Base-by-base conservation (phyloP, 1,140 invertebrate genomes). In the Calliopsis andreniformis region DNA sequence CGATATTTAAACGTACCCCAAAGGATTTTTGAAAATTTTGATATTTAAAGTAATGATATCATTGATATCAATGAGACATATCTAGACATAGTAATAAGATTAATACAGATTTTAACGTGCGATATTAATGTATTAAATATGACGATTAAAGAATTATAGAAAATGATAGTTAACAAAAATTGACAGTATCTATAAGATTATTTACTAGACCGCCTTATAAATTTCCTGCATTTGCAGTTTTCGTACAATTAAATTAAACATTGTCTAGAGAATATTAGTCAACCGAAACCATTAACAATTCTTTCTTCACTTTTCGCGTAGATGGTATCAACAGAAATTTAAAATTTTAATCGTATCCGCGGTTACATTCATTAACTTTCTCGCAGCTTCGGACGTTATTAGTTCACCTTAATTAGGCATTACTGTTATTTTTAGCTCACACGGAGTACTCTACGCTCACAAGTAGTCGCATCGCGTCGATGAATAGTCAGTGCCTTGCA, bases 241-340 rank as follows among this genome's bases (percentile, higher is more conserved):
- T 32, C 8, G 20, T 2, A 35, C 14, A 64, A 53, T 64, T 64
- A 51, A 20, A 43, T 42, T 1, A 32, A 53, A 64, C 25, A 18
- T 12, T 25, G 10, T 10, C 4, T 14, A 3, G 45, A 10, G 42
- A 8, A 18, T n/a, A 23, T 64, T 53, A 30, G 39, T 53, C 42
- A 47, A 64, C 47, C 25, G 49, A 42, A 53, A 53, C 6, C 59
- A 42, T 53, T 53, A 64, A 64, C 35, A 42, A 53, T 23, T 39
- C 62, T 43, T 64, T 53, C 59, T 64, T 72, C 59, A 35, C 59
- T 64, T 64, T 64, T 49, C 3, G 25, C 10, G 16, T 12, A 16
- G 70, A 72, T 72, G 3, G 14, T 72, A 72, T 72, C 70, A n/a
- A 64, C 64, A 14, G n/a, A 55, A 39, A 72, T 72, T 64, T 72